A percentile compares a stretch with the other conserved stretches of the same genome.
Evolutionary conservation across 2,888 invertebrate genomes (phyloP).

Genomic region (Caradrina clavipalpis): DNA sequence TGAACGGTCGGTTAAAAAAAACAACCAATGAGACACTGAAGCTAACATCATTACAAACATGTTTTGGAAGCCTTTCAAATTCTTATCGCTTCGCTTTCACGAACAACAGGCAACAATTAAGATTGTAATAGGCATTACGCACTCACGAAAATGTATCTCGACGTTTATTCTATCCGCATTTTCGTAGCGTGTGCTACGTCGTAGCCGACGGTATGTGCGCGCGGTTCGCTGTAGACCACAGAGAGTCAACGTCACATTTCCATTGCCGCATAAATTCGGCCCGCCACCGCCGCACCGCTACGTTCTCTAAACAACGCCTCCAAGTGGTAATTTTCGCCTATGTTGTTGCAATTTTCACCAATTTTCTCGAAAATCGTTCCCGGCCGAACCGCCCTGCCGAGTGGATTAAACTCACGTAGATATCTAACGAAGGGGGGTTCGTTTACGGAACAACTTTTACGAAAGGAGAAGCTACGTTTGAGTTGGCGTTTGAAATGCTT

Average conservation of each 20-base stretch:
- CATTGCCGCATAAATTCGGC: conserved; percentile 81
- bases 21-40: conserved; percentile 36
- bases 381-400: conserved; percentile 79
- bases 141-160: conserved; percentile 49
- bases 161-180: conserved; percentile 62
- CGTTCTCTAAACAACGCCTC: conserved; percentile 85
- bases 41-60: conserved; percentile 35
- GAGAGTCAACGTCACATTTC: conserved; percentile 78
- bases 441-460: conserved; percentile 89
- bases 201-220: conserved; percentile 59
- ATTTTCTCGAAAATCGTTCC: conserved; percentile 86
- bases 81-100: conserved; percentile 36
- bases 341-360: conserved; percentile 90
- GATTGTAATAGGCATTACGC: conserved; percentile 57
- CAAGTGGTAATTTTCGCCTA: conserved; percentile 88
- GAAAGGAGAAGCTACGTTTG: conserved; percentile 87
- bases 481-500: conserved; percentile 89
- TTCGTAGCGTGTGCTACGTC: conserved; percentile 62
- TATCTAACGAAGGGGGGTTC: conserved; percentile 90
- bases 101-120: conserved; percentile 47
- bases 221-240: conserved; percentile 69
- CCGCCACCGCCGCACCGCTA: conserved; percentile 50
- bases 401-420: conserved; percentile 90
- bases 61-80: conserved; percentile 31
- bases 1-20: conserved; percentile 34